Conservation (phyloP, 2,888 invertebrate species). For the Syrista parreyssii region DNA sequence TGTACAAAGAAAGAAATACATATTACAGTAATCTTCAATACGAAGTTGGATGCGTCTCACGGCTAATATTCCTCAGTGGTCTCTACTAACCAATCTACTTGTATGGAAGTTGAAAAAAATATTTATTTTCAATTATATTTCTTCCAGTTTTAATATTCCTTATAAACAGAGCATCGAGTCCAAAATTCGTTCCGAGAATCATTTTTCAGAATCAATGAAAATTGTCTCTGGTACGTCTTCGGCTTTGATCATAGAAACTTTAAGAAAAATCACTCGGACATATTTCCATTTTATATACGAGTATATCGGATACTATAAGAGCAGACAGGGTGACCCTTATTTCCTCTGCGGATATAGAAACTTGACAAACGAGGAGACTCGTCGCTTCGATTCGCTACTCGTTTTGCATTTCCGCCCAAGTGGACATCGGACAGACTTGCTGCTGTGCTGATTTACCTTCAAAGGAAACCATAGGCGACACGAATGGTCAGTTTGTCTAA, state of each 20-base stretch:
- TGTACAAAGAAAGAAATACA: constrained; percentile 54
- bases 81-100: not conserved
- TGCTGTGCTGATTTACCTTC: constrained; percentile 36
- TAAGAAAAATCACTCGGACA: not conserved
- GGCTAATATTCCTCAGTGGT: not conserved
- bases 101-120: not conserved
- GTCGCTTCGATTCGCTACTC: constrained; percentile 34
- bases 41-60: not conserved
- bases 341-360: constrained; percentile 17
- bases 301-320: not conserved
- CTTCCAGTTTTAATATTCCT: not conserved
- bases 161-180: not conserved
- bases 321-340: constrained; percentile 8
- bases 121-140: not conserved
- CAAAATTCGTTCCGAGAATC: not conserved
- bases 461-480: constrained; percentile 60
- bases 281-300: not conserved
- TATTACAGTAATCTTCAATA: constrained; percentile 39
- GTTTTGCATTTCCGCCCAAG: constrained; percentile 59
- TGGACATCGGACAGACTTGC: constrained; percentile 42
- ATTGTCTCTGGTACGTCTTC: not conserved
- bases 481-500: constrained; percentile 55
- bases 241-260: not conserved
- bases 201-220: not conserved
- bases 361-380: constrained; percentile 7